These are phyloP conservation scores for Muscidifurax raptorellus DNA, from an alignment of 1,140 invertebrate species.

Conservation along the genomic window DNA sequence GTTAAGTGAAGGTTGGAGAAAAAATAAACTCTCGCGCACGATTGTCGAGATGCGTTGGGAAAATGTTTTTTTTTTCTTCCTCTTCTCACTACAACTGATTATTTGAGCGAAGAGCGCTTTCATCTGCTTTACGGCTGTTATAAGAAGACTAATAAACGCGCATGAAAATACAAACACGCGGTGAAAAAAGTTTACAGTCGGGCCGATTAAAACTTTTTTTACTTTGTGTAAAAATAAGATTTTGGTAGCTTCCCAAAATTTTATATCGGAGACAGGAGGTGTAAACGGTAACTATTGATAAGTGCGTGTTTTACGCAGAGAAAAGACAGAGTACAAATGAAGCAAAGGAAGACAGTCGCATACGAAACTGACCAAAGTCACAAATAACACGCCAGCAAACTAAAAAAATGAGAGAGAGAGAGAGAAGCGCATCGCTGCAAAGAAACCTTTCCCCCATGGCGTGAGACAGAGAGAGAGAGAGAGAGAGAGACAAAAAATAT, in stretches of 20 bases:
- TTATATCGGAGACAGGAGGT: no score
- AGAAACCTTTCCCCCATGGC: conserved; percentile 20
- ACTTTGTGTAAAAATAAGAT: no score
- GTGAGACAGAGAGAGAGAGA: conserved; percentile 2
- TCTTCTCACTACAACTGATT: not conserved
- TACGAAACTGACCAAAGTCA: not conserved
- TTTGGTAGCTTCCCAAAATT: no score
- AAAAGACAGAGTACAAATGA: no score
- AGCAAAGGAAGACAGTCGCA: not conserved
- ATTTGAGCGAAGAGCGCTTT: not conserved
- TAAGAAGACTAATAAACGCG: not conserved
- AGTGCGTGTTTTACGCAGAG: no score
- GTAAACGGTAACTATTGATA: no score
- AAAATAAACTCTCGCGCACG: not conserved
- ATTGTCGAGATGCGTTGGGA: no score
- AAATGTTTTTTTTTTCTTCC: not conserved
- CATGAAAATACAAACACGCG: not conserved
- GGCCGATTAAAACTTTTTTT: not conserved
- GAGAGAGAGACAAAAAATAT: conserved; percentile 30
- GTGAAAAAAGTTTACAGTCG: not conserved
- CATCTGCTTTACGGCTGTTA: not conserved
- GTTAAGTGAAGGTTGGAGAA: no score
- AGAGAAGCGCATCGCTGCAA: not conserved
- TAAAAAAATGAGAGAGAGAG: not conserved
- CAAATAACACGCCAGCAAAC: not conserved